phyloP scores from a whole-genome alignment of 2,888 invertebrate genomes.

The Parelbella ahira region DNA sequence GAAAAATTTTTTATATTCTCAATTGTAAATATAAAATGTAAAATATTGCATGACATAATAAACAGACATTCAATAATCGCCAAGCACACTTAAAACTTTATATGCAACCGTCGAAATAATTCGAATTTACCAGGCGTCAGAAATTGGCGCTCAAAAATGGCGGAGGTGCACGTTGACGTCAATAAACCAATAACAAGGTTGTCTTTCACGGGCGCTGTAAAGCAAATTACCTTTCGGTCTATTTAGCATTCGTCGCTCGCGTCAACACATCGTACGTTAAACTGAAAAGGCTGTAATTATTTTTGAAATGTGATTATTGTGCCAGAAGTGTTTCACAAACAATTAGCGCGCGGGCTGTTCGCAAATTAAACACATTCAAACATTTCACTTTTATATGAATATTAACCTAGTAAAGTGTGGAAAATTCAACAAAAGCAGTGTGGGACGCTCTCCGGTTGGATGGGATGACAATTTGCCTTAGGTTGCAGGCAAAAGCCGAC shows the following conservation, averaged over 20 bases:
- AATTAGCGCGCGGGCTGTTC: conserved; percentile 18
- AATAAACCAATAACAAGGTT: conserved; percentile 31
- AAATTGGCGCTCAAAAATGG: neutral
- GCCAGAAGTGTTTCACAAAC: conserved; percentile 32
- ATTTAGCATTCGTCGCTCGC: conserved; percentile 37
- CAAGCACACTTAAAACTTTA: too few species aligned
- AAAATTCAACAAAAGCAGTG: too few species aligned
- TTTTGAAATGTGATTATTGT: conserved; percentile 43
- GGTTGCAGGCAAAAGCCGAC: too few species aligned
- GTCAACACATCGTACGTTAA: conserved; percentile 37
- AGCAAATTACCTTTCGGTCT: conserved; percentile 38
- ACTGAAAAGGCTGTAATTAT: conserved; percentile 45
- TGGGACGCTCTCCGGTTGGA: too few species aligned
- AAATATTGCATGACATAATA: too few species aligned
- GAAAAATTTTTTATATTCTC: too few species aligned
- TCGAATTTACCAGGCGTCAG: neutral
- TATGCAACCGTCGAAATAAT: too few species aligned
- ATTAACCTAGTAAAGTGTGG: neutral
- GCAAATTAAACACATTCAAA: neutral
- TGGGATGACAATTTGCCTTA: too few species aligned
- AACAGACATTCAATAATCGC: too few species aligned
- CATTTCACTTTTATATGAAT: neutral
- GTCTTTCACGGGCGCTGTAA: conserved; percentile 31
- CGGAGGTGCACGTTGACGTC: conserved; percentile 9
- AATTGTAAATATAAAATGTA: too few species aligned